phyloP scores from a whole-genome alignment of 2,113 vertebrate genomes.

The Paramormyrops kingsleyae region DNA sequence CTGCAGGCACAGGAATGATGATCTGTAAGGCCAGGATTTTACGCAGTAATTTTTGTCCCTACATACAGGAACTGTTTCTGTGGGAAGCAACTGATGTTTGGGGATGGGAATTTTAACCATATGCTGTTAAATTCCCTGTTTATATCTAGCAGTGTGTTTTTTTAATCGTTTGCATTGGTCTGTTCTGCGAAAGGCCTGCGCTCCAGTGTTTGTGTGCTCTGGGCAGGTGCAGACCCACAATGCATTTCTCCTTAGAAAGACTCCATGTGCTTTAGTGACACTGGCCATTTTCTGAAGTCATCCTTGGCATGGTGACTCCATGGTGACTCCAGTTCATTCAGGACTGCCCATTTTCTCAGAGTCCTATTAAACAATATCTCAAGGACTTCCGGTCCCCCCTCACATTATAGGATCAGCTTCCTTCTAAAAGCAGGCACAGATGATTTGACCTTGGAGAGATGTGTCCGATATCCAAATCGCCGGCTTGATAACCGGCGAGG shows the following conservation, averaged over 20 bases:
- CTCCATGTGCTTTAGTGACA: not conserved
- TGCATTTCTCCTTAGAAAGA: not conserved
- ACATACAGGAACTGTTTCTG: not conserved
- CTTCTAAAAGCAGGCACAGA: not conserved
- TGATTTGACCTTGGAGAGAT: not conserved
- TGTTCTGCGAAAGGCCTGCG: not conserved
- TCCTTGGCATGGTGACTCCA: not conserved
- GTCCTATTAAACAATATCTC: not conserved
- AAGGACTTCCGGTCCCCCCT: not conserved
- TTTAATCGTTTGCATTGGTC: not conserved
- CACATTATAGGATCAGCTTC: not conserved
- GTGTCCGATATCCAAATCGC: not conserved
- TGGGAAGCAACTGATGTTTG: not conserved
- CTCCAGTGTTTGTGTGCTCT: not conserved
- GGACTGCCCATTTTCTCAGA: not conserved
- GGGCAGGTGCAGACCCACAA: not conserved
- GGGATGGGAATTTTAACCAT: not conserved
- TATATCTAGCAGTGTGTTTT: not conserved
- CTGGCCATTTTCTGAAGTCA: conserved; percentile 1
- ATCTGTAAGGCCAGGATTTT: not conserved
- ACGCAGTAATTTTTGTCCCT: not conserved
- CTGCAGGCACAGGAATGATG: not conserved
- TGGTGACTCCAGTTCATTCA: not conserved
- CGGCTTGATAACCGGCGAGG: not conserved
- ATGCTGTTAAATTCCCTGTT: not conserved